A percentile compares a stretch with the other conserved stretches of the same genome.
These are phyloP conservation scores for Ditylenchus weischeri DNA, from an alignment of 2,888 invertebrate genomes.

Conservation along the genomic window DNA sequence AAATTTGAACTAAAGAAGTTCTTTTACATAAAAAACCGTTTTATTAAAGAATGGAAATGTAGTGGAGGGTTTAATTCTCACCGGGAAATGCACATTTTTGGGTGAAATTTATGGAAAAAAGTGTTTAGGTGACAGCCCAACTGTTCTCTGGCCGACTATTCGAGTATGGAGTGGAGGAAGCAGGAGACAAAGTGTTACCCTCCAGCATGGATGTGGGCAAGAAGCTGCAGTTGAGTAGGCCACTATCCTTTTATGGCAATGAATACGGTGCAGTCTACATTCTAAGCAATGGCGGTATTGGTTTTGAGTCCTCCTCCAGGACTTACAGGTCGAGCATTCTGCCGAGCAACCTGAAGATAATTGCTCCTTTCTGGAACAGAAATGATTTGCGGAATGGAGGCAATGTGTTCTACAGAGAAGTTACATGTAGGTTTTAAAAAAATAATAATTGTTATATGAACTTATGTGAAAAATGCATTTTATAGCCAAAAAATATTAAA, in stretches of 20 bases:
- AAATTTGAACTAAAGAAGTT: too few relatives aligned
- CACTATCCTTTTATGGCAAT: constrained; percentile 53
- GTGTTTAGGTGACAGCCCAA: constrained; percentile 57
- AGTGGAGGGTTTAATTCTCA: too few relatives aligned
- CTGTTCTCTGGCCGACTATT: constrained; percentile 57
- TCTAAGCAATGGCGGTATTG: constrained; percentile 57
- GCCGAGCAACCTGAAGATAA: constrained; percentile 37
- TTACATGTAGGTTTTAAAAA: constrained; percentile 42
- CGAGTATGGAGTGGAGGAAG: constrained; percentile 49
- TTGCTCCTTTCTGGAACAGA: constrained; percentile 59
- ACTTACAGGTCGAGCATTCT: constrained; percentile 40
- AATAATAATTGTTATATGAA: too few relatives aligned
- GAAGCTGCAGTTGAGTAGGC: constrained; percentile 43
- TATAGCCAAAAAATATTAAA: too few relatives aligned
- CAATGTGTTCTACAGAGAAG: constrained; percentile 55
- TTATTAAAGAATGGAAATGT: too few relatives aligned
- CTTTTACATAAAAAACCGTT: too few relatives aligned
- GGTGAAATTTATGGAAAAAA: too few relatives aligned
- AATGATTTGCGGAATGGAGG: constrained; percentile 57
- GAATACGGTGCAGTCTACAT: constrained; percentile 48
- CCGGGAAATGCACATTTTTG: too few relatives aligned
- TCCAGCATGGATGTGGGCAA: constrained; percentile 50
- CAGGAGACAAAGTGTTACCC: constrained; percentile 52
- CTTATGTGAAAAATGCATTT: too few relatives aligned
- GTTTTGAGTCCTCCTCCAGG: constrained; percentile 47